Evolutionary conservation across 2,113 vertebrate genomes (phyloP), one percentile per base, ranked within the genome.

Genomic region (Ceratotherium simum): DNA sequence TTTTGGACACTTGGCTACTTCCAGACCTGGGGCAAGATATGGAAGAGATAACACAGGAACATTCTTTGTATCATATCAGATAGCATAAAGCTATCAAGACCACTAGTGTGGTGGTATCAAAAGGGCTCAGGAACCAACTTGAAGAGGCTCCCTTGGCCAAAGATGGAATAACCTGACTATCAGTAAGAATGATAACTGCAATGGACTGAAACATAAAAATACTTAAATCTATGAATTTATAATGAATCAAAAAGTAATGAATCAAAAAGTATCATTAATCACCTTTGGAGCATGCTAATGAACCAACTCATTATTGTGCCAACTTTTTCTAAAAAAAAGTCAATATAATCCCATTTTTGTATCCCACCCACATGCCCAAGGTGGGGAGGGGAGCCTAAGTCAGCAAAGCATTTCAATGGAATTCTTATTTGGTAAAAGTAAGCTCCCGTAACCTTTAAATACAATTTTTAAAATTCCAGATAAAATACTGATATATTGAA

Each of bases 401-500:
- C 17, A 60, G 31, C 2, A 91, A 70, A 91, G 36, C 17, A 36
- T 85, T 90, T 95, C 70, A 67, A 79, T n/a, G 46, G 39, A 56
- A 89, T 54, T 16, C 8, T 80, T 36, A 89, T 54, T 80, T 69
- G 51, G 48, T 82, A 90, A 93, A 94, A 93, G 90, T 48, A 83
- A 91, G 21, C 3, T 54, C 46, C 18, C 36, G 1, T 33, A 93
- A 82, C 1, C 20, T 69, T 87, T 76, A 92, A 70, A 86, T 81
- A 76, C 9, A 79, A 70, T 69, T 96, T 93, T 76, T 4, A 0
- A 64, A 93, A 96, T 79, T 90, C 23, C 72, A 94, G 56, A 83
- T 67, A 90, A 86, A 95, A 88, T 67, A 67, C 67, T 93, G 82
- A 88, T 78, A 83, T 64, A 48, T 33, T 82, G 25, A 91, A 82